Evolutionary conservation across 2,113 vertebrate species (phyloP).

Genomic region (Anser brachyrhynchus): DNA sequence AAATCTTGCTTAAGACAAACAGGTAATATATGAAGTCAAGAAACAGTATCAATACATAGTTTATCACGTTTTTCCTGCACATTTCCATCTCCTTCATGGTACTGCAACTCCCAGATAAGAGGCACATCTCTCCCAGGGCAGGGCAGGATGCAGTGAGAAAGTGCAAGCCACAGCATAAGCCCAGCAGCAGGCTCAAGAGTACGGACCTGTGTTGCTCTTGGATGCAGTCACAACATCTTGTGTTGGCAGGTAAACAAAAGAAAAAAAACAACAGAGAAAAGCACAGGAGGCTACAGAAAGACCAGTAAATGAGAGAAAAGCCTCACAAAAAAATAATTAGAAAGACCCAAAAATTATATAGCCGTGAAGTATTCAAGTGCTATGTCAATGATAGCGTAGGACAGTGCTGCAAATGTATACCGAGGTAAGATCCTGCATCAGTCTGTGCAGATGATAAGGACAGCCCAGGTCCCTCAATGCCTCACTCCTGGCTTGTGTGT

Average conservation of each 20-base stretch:
- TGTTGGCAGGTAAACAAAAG: no score
- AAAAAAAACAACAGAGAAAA: not conserved
- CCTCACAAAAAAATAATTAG: not conserved
- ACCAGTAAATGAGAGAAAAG: fast-evolving
- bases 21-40: fast-evolving
- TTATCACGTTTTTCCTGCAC: not conserved
- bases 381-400: not conserved
- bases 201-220: not conserved
- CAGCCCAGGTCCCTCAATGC: not conserved
- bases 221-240: fast-evolving
- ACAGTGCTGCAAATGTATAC: no score
- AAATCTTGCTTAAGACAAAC: not conserved
- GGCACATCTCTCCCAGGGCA: not conserved
- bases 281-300: not conserved
- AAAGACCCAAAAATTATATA: fast-evolving
- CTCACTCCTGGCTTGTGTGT: not conserved
- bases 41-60: fast-evolving
- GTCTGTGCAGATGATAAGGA: fast-evolving
- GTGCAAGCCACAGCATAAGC: fast-evolving
- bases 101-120: fast-evolving
- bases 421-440: fast-evolving
- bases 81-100: not conserved
- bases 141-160: no score
- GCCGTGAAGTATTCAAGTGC: fast-evolving
- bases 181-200: no score